phyloP scores from a whole-genome alignment of 2,113 vertebrate genomes.

The Malurus cyaneus region DNA sequence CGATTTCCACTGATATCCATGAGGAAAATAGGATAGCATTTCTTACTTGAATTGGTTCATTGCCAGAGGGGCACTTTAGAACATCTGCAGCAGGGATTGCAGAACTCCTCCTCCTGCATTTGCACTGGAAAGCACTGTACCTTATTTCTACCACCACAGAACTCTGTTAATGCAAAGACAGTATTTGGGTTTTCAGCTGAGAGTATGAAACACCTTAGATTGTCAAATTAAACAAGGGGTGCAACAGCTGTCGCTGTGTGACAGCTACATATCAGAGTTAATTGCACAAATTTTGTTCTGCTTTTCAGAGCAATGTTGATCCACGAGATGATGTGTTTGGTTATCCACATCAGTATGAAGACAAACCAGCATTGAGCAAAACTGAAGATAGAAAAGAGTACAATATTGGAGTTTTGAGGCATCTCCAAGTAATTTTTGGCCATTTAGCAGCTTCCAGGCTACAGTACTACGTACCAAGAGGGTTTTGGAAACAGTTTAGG shows the following conservation, averaged over 20 bases:
- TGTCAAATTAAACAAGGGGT: background rate
- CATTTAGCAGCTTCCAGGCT: slow-evolving; percentile 95
- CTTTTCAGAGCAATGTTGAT: slow-evolving; percentile 91
- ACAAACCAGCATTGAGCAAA: slow-evolving; percentile 92
- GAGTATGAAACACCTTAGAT: background rate
- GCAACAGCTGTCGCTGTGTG: background rate
- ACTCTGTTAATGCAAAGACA: background rate
- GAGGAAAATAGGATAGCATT: background rate
- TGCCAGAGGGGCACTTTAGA: background rate
- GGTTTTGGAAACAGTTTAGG: slow-evolving; percentile 99
- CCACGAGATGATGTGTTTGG: slow-evolving; percentile 97
- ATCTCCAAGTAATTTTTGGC: slow-evolving; percentile 98
- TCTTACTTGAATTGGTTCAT: background rate
- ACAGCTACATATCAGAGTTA: background rate
- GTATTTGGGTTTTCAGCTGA: background rate
- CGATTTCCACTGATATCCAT: background rate
- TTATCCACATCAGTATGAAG: slow-evolving; percentile 97
- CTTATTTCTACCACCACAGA: background rate
- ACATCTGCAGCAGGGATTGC: background rate
- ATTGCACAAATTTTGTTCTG: background rate
- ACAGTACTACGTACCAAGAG: slow-evolving; percentile 97
- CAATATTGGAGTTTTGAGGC: slow-evolving; percentile 97
- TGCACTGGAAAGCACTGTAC: background rate
- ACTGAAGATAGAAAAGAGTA: slow-evolving; percentile 98
- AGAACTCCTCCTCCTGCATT: background rate